Conservation (phyloP, 2,888 invertebrate species). For the Sepioteuthis lessoniana region DNA sequence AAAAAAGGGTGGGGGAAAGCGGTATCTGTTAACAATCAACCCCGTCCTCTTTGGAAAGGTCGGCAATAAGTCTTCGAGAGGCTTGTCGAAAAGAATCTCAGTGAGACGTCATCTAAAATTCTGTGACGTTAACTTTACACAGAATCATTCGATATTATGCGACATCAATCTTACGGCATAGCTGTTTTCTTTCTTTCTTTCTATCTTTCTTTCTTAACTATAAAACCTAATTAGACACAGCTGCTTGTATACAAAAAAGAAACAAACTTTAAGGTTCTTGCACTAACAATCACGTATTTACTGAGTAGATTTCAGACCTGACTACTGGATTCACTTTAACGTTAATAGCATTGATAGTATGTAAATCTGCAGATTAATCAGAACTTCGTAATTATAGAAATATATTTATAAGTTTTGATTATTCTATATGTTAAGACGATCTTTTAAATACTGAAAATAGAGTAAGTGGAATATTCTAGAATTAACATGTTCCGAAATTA, state of each 20-base stretch:
- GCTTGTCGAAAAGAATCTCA: not conserved
- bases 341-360: too few species aligned
- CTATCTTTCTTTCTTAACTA: not conserved
- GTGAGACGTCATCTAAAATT: not conserved
- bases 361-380: too few species aligned
- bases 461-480: too few species aligned
- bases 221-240: not conserved
- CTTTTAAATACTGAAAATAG: too few species aligned
- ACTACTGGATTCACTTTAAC: too few species aligned
- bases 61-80: not conserved
- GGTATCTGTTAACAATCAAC: not conserved
- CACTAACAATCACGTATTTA: not conserved
- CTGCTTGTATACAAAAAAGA: not conserved
- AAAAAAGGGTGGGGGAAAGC: not conserved
- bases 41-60: not conserved
- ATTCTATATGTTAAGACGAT: too few species aligned
- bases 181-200: not conserved
- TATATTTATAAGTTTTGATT: too few species aligned
- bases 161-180: not conserved
- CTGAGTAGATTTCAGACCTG: not conserved
- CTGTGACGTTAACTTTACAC: not conserved
- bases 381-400: too few species aligned
- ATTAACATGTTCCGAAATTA: too few species aligned
- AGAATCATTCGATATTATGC: not conserved
- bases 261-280: not conserved